A percentile compares a stretch with the other conserved stretches of the same genome.
These are phyloP conservation scores for Labia minor DNA, from an alignment of 2,888 invertebrate species.

Conservation along the genomic window DNA sequence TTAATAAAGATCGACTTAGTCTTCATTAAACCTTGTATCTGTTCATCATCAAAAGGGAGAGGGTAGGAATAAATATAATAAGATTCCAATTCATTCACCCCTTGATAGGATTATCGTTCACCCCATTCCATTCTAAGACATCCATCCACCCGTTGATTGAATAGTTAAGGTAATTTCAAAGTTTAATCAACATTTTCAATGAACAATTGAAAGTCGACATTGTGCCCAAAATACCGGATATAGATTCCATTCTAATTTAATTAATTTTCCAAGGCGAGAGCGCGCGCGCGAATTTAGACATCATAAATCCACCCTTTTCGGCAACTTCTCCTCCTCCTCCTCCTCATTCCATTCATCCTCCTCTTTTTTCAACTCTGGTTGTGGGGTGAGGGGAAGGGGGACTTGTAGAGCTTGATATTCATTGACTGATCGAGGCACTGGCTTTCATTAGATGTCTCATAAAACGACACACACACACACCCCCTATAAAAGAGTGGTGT, in stretches of 20 bases:
- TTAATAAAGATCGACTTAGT: too few relatives aligned
- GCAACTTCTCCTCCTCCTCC: not conserved
- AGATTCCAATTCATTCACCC: not conserved
- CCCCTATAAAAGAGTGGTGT: not conserved
- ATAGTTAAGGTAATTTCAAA: not conserved
- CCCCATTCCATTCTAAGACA: too few relatives aligned
- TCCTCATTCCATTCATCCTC: not conserved
- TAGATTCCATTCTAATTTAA: slow-evolving; percentile 13
- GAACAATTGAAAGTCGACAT: not conserved
- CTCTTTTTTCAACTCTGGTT: not conserved
- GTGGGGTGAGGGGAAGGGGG: not conserved
- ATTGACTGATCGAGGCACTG: slow-evolving; percentile 2
- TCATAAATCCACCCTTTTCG: not conserved
- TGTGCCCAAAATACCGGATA: not conserved
- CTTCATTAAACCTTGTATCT: too few relatives aligned
- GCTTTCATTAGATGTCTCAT: not conserved
- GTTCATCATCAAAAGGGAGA: not conserved
- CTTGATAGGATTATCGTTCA: too few relatives aligned
- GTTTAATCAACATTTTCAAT: not conserved
- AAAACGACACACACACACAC: not conserved
- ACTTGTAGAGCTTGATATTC: too few relatives aligned
- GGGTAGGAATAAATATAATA: not conserved
- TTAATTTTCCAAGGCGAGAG: slow-evolving; percentile 13
- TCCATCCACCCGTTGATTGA: not conserved
- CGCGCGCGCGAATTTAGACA: not conserved